Evolutionary conservation across 2,888 invertebrate species (phyloP), one percentile per base, ranked within the genome.

Genomic region (Platycnemis pennipes): DNA sequence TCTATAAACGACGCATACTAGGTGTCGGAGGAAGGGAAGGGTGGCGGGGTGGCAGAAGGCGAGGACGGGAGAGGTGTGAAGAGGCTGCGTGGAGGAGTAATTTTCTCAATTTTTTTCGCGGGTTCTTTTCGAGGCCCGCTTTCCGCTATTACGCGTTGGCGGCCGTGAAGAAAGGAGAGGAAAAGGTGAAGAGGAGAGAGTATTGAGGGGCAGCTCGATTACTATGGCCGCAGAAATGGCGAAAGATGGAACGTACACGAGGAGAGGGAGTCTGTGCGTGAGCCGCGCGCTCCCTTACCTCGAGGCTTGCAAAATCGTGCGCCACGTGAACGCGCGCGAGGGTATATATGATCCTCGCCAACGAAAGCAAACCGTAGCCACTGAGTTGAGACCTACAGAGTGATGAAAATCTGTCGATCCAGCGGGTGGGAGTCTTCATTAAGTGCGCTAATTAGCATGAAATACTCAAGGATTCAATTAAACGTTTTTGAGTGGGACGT

Each of bases 361-460:
- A 3, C 11, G 77, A 77, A 77, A 77, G 37, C 8, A 77, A 77
- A 37, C 2, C 11, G 37, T 8, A 22, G 26, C 2, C 4, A 31
- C 16, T 37, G 13, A 77, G 37, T 37, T 77, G 13, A 37, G 8
- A 37, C 13, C 7, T 69, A 22, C 69, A 7, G 31, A 69, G 69
- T 7, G 69, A 31, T 37, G 7, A 37, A 77, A 31, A 77, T 77
- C 37, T 37, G 8, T 77, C 77, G 77, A 77, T 37, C 37, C 31
- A n/a, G 37, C 7, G 77, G 77, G 37, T 77, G n/a, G 37, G 37
- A 77, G 16, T 77, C 77, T 77, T 77, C 31, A 77, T 77, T 77
- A 77, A 77, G 11, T 77, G 77, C 77, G 77, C 77, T 77, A 77
- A 77, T 77, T 77, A 77, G 77, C 77, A 77, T 77, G 37, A 77